Conservation (phyloP, 2,797 vertebrate genomes). For the Crocidura indochinensis region DNA sequence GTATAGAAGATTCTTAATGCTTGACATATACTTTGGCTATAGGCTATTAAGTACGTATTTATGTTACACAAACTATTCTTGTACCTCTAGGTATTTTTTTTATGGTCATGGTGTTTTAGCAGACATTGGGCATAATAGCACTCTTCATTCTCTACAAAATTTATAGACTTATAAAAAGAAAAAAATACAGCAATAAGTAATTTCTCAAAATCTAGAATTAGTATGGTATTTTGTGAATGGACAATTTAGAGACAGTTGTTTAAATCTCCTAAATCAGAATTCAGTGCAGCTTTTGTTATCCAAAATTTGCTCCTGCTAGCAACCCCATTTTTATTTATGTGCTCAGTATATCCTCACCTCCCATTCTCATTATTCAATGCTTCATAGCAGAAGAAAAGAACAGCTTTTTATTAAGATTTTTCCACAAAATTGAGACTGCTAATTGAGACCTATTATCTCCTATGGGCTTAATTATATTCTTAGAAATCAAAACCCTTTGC, state of each 20-base stretch:
- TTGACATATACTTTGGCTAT: neutral
- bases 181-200: neutral
- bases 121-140: neutral
- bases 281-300: neutral
- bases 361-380: neutral
- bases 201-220: neutral
- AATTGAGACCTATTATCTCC: neutral
- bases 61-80: neutral
- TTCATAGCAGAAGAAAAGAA: neutral
- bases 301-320: neutral
- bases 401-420: neutral
- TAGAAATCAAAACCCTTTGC: neutral
- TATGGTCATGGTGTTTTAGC: neutral
- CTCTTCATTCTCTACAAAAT: neutral
- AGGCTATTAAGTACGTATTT: neutral
- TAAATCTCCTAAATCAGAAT: neutral
- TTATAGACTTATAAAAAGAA: neutral
- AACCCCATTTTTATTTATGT: neutral
- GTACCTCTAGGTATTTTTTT: neutral
- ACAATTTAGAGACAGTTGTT: neutral
- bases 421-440: neutral
- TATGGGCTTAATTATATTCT: neutral
- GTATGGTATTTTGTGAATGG: neutral
- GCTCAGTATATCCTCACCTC: neutral
- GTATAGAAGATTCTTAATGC: neutral